Conservation (phyloP, 2,797 vertebrate species). For the Parambassis ranga region DNA sequence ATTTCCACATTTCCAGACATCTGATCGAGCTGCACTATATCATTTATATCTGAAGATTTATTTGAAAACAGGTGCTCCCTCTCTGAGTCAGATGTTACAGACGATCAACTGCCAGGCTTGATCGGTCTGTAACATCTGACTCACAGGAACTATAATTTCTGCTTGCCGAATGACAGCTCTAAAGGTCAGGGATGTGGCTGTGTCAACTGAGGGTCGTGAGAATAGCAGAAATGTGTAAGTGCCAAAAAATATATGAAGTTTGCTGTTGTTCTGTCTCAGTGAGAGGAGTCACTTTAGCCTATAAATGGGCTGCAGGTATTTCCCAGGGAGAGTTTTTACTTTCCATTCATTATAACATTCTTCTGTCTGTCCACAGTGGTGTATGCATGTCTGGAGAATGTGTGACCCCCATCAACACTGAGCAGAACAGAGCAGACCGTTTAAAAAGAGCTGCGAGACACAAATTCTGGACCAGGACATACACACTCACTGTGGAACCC, state of each 20-base stretch:
- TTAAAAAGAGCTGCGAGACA: conserved; percentile 53
- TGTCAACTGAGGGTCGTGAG: conserved; percentile 74
- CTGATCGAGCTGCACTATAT: conserved; percentile 48
- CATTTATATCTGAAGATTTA: conserved; percentile 70
- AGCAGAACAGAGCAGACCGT: conserved; percentile 26
- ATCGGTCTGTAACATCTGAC: conserved; percentile 72
- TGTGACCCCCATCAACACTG: conserved; percentile 45
- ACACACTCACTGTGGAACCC: conserved; percentile 35
- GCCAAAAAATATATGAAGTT: conserved; percentile 50
- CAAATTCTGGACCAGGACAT: conserved; percentile 48
- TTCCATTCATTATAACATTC: conserved; percentile 34
- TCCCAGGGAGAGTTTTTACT: conserved; percentile 29
- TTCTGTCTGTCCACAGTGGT: conserved; percentile 13
- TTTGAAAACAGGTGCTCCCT: conserved; percentile 73
- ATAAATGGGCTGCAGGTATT: conserved; percentile 26
- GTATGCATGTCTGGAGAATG: conserved; percentile 49
- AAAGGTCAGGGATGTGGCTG: conserved; percentile 62
- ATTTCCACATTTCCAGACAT: conserved; percentile 63
- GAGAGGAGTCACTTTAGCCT: not conserved
- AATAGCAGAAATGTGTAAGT: conserved; percentile 54
- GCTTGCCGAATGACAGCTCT: conserved; percentile 49
- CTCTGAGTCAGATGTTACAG: no score
- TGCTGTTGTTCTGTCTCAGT: conserved; percentile 17
- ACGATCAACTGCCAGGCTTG: no score
- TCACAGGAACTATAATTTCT: conserved; percentile 66